Base-by-base conservation (phyloP, 2,888 invertebrate species). In the Hoplodrina ambigua region DNA sequence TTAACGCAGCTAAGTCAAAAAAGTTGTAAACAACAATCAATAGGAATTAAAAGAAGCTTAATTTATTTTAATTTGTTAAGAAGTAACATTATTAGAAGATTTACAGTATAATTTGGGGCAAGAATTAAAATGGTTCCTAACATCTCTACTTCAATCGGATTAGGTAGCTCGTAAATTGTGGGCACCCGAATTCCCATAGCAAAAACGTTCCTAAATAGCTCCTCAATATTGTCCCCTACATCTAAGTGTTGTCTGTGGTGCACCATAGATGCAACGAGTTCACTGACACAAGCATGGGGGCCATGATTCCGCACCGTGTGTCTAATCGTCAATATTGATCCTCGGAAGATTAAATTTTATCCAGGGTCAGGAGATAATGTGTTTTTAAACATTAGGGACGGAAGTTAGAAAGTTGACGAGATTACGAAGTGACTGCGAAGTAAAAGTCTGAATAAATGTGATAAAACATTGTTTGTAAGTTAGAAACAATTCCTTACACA, bases 311-410 rank as follows among this genome's bases (percentile, higher is more conserved):
- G 82, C 75, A 80, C 70, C 72, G 71, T 70, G 75, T 86, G 86
- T 84, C 85, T 86, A 81, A 87, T 82, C 81, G 83, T 85, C 86
- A 88, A 88, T 90, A 89, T 86, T 87, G 83, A 87, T 84, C 81
- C 68, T 54, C 44, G 41, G 13, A 57, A 75, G 75, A 76, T 74
- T 68, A 67, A 55, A 75, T 75, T 71, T 80, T 67, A 57, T 68
- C 66, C 63, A 71, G 64, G 71, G 71, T 80, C 80, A 78, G 61
- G 25, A 65, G 58, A 79, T 74, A 65, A 78, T 79, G 69, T 79
- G 65, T 65, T 69, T 74, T 74, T 74, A 69, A 78, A 65, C 75
- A 78, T 65, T 62, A 53, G 52, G 62, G 65, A 69, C 55, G 55
- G 55, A 79, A 74, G 58, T 79, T 77, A 44, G 25, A 65, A 75